Conservation (phyloP, 2,797 vertebrate species). For the Sternarchorhynchus goeldii region DNA sequence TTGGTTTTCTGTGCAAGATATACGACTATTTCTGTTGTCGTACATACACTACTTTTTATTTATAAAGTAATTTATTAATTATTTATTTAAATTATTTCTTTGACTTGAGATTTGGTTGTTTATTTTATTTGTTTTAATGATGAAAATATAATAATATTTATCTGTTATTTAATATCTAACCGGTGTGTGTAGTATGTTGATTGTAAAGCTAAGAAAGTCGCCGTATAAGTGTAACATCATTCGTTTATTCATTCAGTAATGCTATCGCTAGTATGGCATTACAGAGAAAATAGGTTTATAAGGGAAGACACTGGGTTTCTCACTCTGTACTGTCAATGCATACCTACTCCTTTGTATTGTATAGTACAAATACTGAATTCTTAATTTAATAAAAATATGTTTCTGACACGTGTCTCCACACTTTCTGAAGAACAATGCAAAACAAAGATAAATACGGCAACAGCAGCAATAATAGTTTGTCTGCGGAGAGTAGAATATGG, state of each 20-base stretch:
- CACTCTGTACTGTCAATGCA: constrained; percentile 37
- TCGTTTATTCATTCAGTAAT: no score
- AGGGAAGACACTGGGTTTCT: background rate
- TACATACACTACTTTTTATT: constrained; percentile 56
- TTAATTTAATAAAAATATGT: background rate
- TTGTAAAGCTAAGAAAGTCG: no score
- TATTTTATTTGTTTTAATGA: background rate
- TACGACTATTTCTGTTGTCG: constrained; percentile 31
- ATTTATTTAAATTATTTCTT: constrained; percentile 50
- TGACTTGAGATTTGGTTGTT: background rate
- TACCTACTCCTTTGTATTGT: constrained; percentile 3
- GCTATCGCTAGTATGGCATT: background rate
- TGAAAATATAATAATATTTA: background rate
- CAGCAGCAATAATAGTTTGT: no score
- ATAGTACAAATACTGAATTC: background rate
- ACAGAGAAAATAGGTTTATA: constrained; percentile 40
- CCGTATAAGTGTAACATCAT: no score
- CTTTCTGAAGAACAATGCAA: background rate
- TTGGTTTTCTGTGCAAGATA: constrained; percentile 6
- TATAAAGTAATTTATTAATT: constrained; percentile 52
- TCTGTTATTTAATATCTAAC: constrained; percentile 20
- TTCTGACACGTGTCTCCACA: background rate
- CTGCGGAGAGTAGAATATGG: no score
- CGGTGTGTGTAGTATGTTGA: no score
- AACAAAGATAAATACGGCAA: background rate